Evolutionary conservation across 2,797 vertebrate species (phyloP).

Genomic region (Phaenicophaeus curvirostris): DNA sequence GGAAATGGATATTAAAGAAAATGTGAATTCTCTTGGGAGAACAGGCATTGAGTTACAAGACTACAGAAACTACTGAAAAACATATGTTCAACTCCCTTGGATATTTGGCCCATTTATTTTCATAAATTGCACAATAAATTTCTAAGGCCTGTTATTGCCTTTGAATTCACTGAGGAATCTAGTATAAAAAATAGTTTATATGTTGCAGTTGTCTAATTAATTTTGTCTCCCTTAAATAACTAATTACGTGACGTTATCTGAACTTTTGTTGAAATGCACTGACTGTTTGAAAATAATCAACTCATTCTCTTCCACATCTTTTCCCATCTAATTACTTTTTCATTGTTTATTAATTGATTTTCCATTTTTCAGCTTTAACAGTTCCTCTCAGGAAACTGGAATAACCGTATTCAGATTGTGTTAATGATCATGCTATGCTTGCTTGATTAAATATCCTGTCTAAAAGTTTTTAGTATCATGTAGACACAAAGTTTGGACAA

Average conservation of each 20-base stretch:
- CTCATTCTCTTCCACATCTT: not conserved
- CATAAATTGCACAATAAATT: not conserved
- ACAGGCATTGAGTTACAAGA: not conserved
- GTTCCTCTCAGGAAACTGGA: not conserved
- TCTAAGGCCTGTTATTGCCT: not conserved
- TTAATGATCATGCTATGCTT: not conserved
- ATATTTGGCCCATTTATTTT: not conserved
- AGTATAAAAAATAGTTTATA: not conserved
- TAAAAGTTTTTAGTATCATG: not conserved
- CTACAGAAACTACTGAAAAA: conserved; percentile 6
- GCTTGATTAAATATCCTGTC: not conserved
- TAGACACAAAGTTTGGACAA: not conserved
- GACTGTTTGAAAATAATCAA: not conserved
- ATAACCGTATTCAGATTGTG: not conserved
- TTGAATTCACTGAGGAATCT: conserved; percentile 4
- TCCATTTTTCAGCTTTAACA: conserved; percentile 26
- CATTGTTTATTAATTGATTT: not conserved
- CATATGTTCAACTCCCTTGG: not conserved
- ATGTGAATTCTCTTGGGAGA: not conserved
- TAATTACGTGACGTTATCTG: not conserved
- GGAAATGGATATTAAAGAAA: not conserved
- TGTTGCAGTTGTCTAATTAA: not conserved
- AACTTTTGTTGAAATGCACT: not conserved
- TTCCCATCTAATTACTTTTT: not conserved
- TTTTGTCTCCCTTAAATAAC: conserved; percentile 35